Evolutionary conservation across 2,113 vertebrate genomes (phyloP), one percentile per base, ranked within the genome.

Genomic region (Ifrita kowaldi): DNA sequence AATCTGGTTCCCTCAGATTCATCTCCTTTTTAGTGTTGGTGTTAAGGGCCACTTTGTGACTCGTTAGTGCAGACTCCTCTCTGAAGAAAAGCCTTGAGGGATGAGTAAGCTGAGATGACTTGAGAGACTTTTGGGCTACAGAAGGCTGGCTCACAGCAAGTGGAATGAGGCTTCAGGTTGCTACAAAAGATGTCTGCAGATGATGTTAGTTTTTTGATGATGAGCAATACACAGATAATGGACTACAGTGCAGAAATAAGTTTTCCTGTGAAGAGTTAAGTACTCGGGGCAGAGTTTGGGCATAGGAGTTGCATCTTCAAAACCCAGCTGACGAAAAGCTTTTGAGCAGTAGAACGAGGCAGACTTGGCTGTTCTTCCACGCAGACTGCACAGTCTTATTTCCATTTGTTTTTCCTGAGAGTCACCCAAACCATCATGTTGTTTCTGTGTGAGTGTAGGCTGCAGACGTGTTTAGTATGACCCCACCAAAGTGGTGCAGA

Each of bases 61-160:
- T 96, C 16, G 35, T 80, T 87, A 74, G 62, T 28, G 39, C 14
- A 91, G 82, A 17, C 47, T 37, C 37, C 47, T 35, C 49, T 79
- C 55, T 84, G 62, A 62, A 69, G 86, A 74, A 55, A 71, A 91
- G 89, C 77, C 69, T 75, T 41, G 35, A 74, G 92, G 77, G 69
- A 50, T 94, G 94, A 95, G 59, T 91, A 83, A 90, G 7, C 37
- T 37, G 42, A 88, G 84, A 80, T 92, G 82, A 74, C 47, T 90
- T 68, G 75, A 59, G 95, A 81, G 79, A 22, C 56, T 70, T 83
- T 55, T 86, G 82, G 82, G 50, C 84, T 47, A 16, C 30, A 68
- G 37, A 86, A 73, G 68, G 24, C 71, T 90, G 82, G 82, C 42
- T 90, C 37, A 64, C 22, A 37, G 41, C 0, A 1, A 41, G 33